Conservation (phyloP, 2,113 vertebrate genomes). For the Tamias sibiricus region DNA sequence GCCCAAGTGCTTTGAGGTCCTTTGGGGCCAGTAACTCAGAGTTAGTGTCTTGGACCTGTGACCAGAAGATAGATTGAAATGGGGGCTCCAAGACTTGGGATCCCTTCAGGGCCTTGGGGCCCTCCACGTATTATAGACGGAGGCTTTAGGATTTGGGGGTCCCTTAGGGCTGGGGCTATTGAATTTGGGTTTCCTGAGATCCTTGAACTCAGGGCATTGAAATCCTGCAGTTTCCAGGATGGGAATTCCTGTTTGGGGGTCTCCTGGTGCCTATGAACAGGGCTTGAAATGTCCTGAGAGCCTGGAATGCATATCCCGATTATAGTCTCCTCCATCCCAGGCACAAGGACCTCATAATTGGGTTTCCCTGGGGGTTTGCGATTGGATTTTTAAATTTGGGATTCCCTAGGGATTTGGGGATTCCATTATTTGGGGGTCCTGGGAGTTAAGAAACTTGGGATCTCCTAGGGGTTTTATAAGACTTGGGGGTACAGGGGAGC, state of each 20-base stretch:
- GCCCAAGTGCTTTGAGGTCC: conserved; percentile 54
- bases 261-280: conserved; percentile 52
- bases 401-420: conserved; percentile 74
- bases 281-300: conserved; percentile 16
- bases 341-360: conserved; percentile 51
- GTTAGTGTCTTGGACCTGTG: conserved; percentile 66
- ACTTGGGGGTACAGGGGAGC: conserved; percentile 9
- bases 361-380: conserved; percentile 32
- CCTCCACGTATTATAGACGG: conserved; percentile 32
- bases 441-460: conserved; percentile 52
- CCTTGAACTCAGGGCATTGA: conserved; percentile 11
- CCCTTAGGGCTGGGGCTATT: conserved; percentile 51
- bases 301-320: conserved; percentile 26
- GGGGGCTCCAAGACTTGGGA: conserved; percentile 50
- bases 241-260: conserved; percentile 36
- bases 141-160: conserved; percentile 65
- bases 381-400: conserved; percentile 55
- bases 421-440: conserved; percentile 39
- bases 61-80: conserved; percentile 64
- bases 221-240: conserved; percentile 42
- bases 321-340: conserved; percentile 38
- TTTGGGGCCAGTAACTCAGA: conserved; percentile 64
- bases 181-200: conserved; percentile 60
- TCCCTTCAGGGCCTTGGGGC: conserved; percentile 57
- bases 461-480: conserved; percentile 36